These are phyloP conservation scores for Brachionus rubens DNA, from an alignment of 1,140 invertebrate genomes.

Conservation along the genomic window DNA sequence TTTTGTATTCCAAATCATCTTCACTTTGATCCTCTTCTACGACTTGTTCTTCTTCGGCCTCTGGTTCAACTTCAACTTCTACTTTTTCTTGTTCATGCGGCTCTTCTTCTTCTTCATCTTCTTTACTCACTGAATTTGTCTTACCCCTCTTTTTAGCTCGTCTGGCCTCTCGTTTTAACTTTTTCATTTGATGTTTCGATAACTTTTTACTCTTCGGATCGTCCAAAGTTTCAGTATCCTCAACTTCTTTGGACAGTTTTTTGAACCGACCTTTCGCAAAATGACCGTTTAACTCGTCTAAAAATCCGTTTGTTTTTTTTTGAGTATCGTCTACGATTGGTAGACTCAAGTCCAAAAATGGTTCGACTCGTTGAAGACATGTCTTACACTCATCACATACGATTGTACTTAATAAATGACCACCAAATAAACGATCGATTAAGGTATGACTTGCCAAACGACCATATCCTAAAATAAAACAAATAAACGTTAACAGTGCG, in stretches of 20 bases:
- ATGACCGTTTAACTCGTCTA: background rate
- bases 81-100: conserved; percentile 55
- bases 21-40: conserved; percentile 48
- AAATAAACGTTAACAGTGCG: too few species aligned
- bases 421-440: conserved; percentile 80
- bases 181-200: conserved; percentile 46
- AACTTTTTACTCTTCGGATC: conserved; percentile 27
- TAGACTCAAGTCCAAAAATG: conserved; percentile 87
- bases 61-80: conserved; percentile 50
- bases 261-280: background rate
- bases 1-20: background rate
- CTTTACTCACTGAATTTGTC: conserved; percentile 19
- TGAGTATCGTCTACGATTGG: conserved; percentile 68
- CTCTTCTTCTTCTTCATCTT: conserved; percentile 49
- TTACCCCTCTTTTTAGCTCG: conserved; percentile 19
- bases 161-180: background rate
- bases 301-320: background rate
- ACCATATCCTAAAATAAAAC: conserved; percentile 74
- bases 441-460: conserved; percentile 74
- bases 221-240: background rate
- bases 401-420: conserved; percentile 80
- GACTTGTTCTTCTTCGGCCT: conserved; percentile 47
- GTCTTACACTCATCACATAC: conserved; percentile 79
- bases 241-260: conserved; percentile 55
- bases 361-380: conserved; percentile 78